Percentiles rank a stretch among this genome's conserved stretches.
Evolutionary conservation across 2,113 vertebrate species (phyloP).

Genomic region (Aplodontia rufa): DNA sequence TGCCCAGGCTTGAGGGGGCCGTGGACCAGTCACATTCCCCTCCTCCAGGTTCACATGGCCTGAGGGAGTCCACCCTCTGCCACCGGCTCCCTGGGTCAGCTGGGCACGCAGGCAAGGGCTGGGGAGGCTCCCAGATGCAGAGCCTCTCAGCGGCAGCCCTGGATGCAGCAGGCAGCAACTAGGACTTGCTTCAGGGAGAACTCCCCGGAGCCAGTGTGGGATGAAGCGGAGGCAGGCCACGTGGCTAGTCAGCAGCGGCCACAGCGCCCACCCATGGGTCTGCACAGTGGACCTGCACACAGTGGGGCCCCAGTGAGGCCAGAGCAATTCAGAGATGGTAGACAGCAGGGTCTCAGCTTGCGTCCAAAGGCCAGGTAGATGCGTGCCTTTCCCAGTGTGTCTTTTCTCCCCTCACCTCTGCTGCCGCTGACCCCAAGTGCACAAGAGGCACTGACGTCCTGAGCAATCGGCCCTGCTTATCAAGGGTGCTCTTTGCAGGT

Average conservation of each 20-base stretch:
- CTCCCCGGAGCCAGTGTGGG: background rate
- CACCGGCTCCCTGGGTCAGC: background rate
- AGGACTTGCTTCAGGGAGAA: background rate
- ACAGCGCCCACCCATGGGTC: no score
- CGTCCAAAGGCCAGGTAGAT: accelerated
- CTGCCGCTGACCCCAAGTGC: background rate
- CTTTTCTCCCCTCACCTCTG: background rate
- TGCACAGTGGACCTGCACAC: background rate
- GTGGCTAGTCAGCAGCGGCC: no score
- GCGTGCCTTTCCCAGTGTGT: background rate
- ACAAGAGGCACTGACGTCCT: background rate
- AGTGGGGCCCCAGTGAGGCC: accelerated
- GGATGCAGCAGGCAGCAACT: background rate
- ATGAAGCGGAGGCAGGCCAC: no score
- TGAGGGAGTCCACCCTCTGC: accelerated
- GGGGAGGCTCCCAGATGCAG: background rate
- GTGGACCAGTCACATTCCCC: background rate
- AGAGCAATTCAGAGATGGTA: background rate
- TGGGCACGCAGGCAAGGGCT: background rate
- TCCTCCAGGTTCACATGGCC: accelerated
- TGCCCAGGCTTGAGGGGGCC: no score
- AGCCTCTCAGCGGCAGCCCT: background rate
- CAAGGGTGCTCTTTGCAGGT: background rate
- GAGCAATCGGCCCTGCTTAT: background rate
- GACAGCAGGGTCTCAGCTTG: accelerated